phyloP scores from a whole-genome alignment of 2,113 vertebrate species.

The Gymnorhina tibicen region DNA sequence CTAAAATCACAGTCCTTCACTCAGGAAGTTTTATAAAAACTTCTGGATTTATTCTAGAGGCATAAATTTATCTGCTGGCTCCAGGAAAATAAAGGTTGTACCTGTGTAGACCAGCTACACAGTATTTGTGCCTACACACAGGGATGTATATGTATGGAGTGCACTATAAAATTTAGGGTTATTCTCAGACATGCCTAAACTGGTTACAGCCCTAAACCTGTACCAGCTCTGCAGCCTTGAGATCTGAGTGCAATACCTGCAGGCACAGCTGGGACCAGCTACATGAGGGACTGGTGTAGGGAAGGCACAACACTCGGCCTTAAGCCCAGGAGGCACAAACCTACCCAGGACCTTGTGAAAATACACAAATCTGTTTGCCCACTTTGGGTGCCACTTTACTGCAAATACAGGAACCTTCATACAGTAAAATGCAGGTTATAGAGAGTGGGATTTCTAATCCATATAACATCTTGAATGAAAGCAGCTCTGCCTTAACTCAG shows the following conservation, averaged over 20 bases:
- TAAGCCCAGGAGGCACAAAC: background rate
- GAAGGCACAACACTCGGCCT: background rate
- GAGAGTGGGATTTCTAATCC: background rate
- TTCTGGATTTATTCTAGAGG: background rate
- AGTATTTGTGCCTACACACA: background rate
- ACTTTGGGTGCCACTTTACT: background rate
- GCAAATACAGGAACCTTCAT: background rate
- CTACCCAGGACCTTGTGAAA: background rate
- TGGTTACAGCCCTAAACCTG: background rate
- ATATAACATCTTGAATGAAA: background rate
- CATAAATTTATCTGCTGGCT: background rate
- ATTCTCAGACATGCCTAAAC: background rate
- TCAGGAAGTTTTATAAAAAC: background rate
- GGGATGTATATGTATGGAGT: fast-evolving
- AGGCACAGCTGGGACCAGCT: background rate
- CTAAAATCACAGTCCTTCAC: background rate
- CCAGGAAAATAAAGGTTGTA: background rate
- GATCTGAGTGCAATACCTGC: background rate
- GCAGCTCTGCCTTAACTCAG: background rate
- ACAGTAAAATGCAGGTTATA: background rate
- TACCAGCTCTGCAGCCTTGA: background rate
- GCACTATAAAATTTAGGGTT: background rate
- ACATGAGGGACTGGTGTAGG: background rate
- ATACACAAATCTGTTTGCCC: background rate
- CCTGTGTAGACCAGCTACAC: background rate